Evolutionary conservation across 1,140 invertebrate genomes (phyloP).

Genomic region (Cherax destructor): DNA sequence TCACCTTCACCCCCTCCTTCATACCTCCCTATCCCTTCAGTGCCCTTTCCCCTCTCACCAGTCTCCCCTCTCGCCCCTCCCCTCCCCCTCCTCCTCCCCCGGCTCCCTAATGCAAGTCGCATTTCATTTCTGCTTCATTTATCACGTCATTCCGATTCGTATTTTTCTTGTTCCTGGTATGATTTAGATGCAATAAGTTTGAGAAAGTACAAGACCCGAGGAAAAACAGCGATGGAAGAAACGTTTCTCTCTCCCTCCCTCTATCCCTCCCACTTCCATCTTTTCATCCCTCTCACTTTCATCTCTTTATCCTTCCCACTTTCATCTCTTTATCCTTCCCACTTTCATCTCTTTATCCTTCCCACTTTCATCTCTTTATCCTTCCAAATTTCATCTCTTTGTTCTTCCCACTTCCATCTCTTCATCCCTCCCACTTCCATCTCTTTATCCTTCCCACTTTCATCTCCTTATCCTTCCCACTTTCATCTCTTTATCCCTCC

Average conservation of each 20-base stretch:
- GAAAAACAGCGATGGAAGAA: slow-evolving; percentile 44
- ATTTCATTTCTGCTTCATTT: slow-evolving; percentile 69
- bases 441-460: no score
- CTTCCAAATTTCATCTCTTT: no score
- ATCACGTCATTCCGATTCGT: slow-evolving; percentile 67
- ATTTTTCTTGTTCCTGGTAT: slow-evolving; percentile 67
- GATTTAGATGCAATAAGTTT: slow-evolving; percentile 69
- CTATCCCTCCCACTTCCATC: background rate
- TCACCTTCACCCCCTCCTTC: background rate
- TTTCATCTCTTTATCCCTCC: no score
- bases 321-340: no score
- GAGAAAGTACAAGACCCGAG: slow-evolving; percentile 57
- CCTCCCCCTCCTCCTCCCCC: background rate
- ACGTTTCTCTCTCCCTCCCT: slow-evolving; percentile 1
- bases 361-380: no score
- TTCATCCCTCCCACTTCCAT: no score
- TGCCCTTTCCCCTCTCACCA: background rate
- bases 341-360: no score
- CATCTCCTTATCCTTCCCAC: no score
- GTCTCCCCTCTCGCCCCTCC: background rate
- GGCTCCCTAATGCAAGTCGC: slow-evolving; percentile 63
- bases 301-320: no score
- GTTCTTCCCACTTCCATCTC: no score
- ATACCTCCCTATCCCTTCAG: background rate
- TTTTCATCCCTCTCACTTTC: no score